These are phyloP conservation scores for Carassius gibelio DNA, from an alignment of 2,113 vertebrate species.

Conservation along the genomic window DNA sequence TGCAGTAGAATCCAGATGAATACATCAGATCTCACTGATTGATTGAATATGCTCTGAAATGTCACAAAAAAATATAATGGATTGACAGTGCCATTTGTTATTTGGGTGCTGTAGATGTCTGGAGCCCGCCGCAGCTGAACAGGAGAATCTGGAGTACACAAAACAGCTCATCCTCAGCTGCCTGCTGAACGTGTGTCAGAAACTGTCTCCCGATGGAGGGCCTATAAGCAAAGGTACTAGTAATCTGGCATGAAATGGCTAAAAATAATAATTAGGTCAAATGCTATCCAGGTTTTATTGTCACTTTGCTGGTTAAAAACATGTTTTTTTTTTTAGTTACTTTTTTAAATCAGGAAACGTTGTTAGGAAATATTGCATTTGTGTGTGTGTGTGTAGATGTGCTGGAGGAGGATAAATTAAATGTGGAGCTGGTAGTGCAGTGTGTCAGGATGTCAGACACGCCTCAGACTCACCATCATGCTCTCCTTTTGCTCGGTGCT, in stretches of 20 bases:
- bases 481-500: constrained; percentile 86
- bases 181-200: constrained; percentile 86
- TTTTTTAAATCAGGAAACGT: neutral
- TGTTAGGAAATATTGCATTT: neutral
- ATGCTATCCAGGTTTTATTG: neutral
- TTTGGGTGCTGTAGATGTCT: constrained; percentile 76
- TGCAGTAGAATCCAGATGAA: too few relatives aligned
- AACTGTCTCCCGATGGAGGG: constrained; percentile 77
- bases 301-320: too few relatives aligned
- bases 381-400: constrained; percentile 69
- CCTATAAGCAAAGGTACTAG: constrained; percentile 76
- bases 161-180: constrained; percentile 94
- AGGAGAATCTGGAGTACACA: constrained; percentile 87
- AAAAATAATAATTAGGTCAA: neutral
- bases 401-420: constrained; percentile 93
- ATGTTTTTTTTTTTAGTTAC: neutral
- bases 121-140: constrained; percentile 72
- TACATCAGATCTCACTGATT: too few relatives aligned
- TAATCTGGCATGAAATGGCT: neutral
- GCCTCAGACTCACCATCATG: constrained; percentile 96
- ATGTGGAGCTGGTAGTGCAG: constrained; percentile 93
- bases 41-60: neutral
- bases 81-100: neutral
- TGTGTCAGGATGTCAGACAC: constrained; percentile 86
- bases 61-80: neutral